Base-by-base conservation (phyloP, 2,113 vertebrate genomes). In the Amphilophus citrinellus region DNA sequence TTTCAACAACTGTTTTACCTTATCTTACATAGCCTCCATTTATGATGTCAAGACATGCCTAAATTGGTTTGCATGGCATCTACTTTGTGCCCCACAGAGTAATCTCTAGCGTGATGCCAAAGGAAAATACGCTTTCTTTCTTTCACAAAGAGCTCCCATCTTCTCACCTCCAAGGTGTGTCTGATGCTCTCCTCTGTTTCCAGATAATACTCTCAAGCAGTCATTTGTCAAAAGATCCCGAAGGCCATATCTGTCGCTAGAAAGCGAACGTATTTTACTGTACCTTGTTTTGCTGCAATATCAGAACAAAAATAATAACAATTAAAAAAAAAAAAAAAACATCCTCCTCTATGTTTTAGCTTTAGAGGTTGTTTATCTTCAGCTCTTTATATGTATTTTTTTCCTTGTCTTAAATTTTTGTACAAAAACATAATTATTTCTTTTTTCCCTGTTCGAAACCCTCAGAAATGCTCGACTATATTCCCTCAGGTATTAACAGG, bases 11-110 rank as follows among this genome's bases (percentile, higher is more conserved):
- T 56, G 89, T 94, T 96, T 95, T 90, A 83, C 76, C 85, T 87
- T 94, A 95, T 95, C 90, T 94, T 95, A 94, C 93, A 95, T 87
- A 88, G 79, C 91, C 87, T 92, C 84, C 89, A 77, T 91, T 92
- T 87, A 86, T 75, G 96, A 93, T 93, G 96, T 84, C 96, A 93
- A 96, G 95, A 97, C 97, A 96, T 97, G 97, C 97, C 97, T 96
- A 96, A 96, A 96, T 96, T 95, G 95, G 94, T 96, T 96, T 87
- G 79, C 87, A 80, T 84, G 84, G 66, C 91, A 80, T 92, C 90
- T 89, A 80, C 86, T 90, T 87, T 92, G 89, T 82, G 85, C 89
- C 91, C 87, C 79, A 82, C 87, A 93, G 93, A 92, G 91, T 88
- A 89, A 87, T 94, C 87, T 93, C 92, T 83, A 90, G 91, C 88